Evolutionary conservation across 2,888 invertebrate species (phyloP), one percentile per base, ranked within the genome.

Genomic region (Euplagia quadripunctaria): DNA sequence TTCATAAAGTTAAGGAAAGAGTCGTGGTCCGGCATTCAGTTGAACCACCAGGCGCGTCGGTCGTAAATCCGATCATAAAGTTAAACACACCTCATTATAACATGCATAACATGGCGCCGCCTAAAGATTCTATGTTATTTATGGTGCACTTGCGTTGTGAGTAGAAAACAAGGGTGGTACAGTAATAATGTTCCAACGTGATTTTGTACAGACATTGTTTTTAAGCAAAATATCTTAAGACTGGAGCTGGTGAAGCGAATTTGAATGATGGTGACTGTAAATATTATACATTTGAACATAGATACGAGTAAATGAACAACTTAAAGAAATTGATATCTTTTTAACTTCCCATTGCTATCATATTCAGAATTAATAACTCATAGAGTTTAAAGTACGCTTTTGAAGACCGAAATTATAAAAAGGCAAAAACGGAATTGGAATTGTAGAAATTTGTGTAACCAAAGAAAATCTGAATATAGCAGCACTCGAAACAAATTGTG

Each of bases 1-100:
- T 81, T 82, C 71, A 82, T 76, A 81, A 81, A 78, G 76, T 79
- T 82, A 81, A 84, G 83, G 85, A 87, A 87, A 81, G 73, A 78
- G 77, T 76, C 82, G 82, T 77, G 83, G 85, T 81, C 78, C 78
- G 78, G 76, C 84, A 81, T 80, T 81, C 79, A 82, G 83, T 84
- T 85, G 82, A 79, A 83, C 81, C 80, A 68, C 74, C 77, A 75
- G 76, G 73, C 79, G 82, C 77, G 79, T 71, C 79, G 85, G 82
- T 90, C 91, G 88, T 91, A 90, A 91, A 91, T 80, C 72, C 79
- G 83, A 77, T 89, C 91, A 87, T 92, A 91, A 92, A 91, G 83
- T 87, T 88, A 86, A 86, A 86, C 82, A 86, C 85, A 88, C 86
- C 88, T 90, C 89, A 90, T 91, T 89, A 89, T 86, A 87, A 85